Evolutionary conservation across 2,113 vertebrate species (phyloP), one percentile per base, ranked within the genome.

Genomic region (Tricholaema leucomelas): DNA sequence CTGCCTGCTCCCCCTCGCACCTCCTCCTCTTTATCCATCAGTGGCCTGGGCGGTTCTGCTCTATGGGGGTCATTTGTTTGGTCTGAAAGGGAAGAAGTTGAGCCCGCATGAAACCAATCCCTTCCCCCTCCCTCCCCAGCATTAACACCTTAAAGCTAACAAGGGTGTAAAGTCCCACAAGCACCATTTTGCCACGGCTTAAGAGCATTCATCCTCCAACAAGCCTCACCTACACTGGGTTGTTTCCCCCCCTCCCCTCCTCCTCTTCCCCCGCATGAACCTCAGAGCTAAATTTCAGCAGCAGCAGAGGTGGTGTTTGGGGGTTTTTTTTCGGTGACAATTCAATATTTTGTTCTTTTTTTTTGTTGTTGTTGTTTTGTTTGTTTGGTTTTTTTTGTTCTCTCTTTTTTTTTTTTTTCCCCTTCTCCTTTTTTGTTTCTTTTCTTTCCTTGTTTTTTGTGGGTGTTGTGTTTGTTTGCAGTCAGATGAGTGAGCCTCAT

Each of bases 401-500:
- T n/a, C n/a, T n/a, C n/a, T n/a, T n/a, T n/a, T n/a, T n/a, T n/a
- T n/a, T n/a, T n/a, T n/a, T n/a, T n/a, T n/a, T n/a, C n/a, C n/a
- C n/a, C n/a, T n/a, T n/a, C n/a, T 19, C 16, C 19, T 46, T 46
- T 98, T 97, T 96, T 98, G 97, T 97, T 98, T 97, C 98, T 98
- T 98, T 97, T 96, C 98, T 98, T 8, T 20, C 21, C 10, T 48
- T 21, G 8, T 48, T 48, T 46, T 98, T 95, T 98, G 98, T 98
- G 98, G 98, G 98, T 98, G 98, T 98, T 98, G 98, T 98, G 97
- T 98, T 98, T 98, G 98, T 98, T 98, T 98, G 97, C 99, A 99
- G 99, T 99, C 99, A 99, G 98, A 99, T 99, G 99, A 99, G 98
- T 97, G 99, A 99, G 98, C 99, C 99, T 97, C 99, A 99, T 98